These are phyloP conservation scores for Paratrypauchen microcephalus DNA, from an alignment of 2,797 vertebrate genomes.

Conservation along the genomic window DNA sequence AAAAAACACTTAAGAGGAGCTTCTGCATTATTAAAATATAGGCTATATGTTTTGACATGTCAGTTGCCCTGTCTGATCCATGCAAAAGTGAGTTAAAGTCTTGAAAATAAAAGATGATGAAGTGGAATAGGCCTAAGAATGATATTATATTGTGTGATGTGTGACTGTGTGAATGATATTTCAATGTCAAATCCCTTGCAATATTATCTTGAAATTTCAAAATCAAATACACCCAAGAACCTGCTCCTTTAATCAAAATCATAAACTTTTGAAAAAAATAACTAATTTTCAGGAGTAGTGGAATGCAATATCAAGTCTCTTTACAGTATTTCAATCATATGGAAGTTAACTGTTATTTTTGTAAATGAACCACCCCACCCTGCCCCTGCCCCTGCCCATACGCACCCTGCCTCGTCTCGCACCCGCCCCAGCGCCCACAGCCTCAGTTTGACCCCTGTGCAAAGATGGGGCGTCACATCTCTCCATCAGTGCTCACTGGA, in stretches of 20 bases:
- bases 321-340: too few relatives aligned
- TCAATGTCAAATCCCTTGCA: too few relatives aligned
- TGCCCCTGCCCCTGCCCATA: neutral
- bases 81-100: neutral
- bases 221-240: too few relatives aligned
- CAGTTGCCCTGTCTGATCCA: neutral
- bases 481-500: slow-evolving; percentile 45
- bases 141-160: too few relatives aligned
- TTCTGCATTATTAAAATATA: neutral
- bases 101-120: neutral
- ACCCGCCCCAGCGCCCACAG: slow-evolving; percentile 16
- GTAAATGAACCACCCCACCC: neutral
- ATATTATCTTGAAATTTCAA: too few relatives aligned
- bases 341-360: neutral
- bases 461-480: slow-evolving; percentile 47
- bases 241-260: too few relatives aligned
- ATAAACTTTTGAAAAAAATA: too few relatives aligned
- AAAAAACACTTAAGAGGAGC: neutral
- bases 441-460: slow-evolving; percentile 48
- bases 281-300: too few relatives aligned
- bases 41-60: neutral
- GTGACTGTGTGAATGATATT: too few relatives aligned
- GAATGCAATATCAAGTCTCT: too few relatives aligned
- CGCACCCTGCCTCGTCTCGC: neutral
- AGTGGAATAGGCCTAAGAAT: neutral